Percentiles rank a stretch among this genome's conserved stretches.
These are phyloP conservation scores for Urocynchramus pylzowi DNA, from an alignment of 2,113 vertebrate genomes.

Conservation along the genomic window DNA sequence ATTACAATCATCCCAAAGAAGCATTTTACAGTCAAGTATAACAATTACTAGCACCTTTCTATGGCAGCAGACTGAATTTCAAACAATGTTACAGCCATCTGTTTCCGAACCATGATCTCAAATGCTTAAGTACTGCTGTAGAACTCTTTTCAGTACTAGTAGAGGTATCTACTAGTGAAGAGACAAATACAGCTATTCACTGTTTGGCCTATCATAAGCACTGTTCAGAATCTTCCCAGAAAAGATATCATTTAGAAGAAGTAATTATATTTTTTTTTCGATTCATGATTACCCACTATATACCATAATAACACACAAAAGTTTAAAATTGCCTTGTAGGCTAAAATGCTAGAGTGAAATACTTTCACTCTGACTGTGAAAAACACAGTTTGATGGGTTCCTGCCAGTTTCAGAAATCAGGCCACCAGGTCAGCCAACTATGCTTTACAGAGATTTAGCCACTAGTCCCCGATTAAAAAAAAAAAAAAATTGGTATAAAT, in stretches of 20 bases:
- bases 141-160: not conserved
- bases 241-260: not conserved
- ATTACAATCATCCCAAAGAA: not conserved
- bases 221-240: not conserved
- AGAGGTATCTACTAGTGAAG: not conserved
- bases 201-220: not conserved
- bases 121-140: not conserved
- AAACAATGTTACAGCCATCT: not conserved
- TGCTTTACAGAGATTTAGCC: not conserved
- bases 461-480: not conserved
- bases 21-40: not conserved
- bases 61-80: not conserved
- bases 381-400: not conserved
- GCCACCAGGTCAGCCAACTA: not conserved
- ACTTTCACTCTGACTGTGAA: not conserved
- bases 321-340: not conserved
- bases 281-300: not conserved
- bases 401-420: not conserved
- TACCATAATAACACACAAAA: not conserved
- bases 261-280: not conserved
- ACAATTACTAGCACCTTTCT: not conserved
- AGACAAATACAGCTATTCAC: not conserved
- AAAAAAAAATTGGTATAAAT: not conserved
- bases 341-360: not conserved
- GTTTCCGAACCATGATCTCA: not conserved